A percentile compares a stretch with the other conserved stretches of the same genome.
Conservation (phyloP, 2,113 vertebrate species). For the Platichthys stellatus region DNA sequence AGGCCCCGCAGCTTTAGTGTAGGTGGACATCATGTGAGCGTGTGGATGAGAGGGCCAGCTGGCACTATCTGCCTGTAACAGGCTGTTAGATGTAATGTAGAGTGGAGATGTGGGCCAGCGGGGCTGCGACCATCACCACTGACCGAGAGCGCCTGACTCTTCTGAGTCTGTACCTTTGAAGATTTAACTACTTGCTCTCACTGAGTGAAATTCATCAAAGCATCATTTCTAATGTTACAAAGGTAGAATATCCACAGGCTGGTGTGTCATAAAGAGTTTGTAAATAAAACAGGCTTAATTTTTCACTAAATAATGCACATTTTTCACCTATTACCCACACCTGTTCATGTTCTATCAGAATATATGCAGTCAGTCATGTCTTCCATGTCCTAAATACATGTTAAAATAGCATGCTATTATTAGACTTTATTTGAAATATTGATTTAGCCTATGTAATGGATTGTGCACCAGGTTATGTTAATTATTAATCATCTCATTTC, state of each 20-base stretch:
- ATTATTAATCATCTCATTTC: conserved; percentile 72
- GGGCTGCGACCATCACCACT: conserved; percentile 27
- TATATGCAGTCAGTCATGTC: not conserved
- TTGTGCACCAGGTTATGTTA: conserved; percentile 37
- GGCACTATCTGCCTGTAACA: conserved; percentile 22
- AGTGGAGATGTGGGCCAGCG: conserved; percentile 28
- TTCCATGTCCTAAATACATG: conserved; percentile 23
- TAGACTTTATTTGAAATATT: conserved; percentile 62
- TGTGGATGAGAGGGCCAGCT: conserved; percentile 20
- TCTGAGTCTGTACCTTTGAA: conserved; percentile 5
- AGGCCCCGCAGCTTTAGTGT: conserved; percentile 14
- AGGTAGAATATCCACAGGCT: not conserved
- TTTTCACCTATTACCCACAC: not conserved
- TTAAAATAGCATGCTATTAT: conserved; percentile 45
- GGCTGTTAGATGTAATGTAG: conserved; percentile 22
- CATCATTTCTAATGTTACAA: conserved; percentile 1
- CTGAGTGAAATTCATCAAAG: not conserved
- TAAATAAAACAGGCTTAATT: no score
- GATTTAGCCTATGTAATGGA: conserved; percentile 58
- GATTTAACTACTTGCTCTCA: not conserved
- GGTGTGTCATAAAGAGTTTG: no score
- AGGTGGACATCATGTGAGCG: conserved; percentile 44
- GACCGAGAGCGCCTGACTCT: conserved; percentile 38
- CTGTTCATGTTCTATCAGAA: not conserved
- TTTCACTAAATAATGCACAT: no score